Conservation (phyloP, 2,888 invertebrate genomes). For the Deroplatys truncata region DNA sequence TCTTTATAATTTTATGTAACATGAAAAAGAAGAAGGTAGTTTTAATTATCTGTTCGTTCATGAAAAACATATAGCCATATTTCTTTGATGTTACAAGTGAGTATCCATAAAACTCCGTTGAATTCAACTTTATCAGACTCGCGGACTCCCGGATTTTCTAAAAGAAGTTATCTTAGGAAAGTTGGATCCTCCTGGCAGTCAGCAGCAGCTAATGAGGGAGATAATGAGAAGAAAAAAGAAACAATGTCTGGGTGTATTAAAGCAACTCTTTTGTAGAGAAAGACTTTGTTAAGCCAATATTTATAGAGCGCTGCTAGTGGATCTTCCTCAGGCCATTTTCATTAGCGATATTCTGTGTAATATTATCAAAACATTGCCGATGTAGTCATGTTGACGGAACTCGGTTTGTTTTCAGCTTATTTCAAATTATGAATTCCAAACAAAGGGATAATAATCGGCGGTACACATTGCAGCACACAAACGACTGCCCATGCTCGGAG, state of each 20-base stretch:
- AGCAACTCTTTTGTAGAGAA: background rate
- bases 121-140: too few relatives aligned
- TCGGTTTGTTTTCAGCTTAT: background rate
- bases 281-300: background rate
- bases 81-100: too few relatives aligned
- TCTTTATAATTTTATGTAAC: too few relatives aligned
- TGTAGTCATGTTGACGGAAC: background rate
- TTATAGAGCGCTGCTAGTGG: background rate
- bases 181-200: background rate
- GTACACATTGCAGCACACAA: too few relatives aligned
- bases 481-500: too few relatives aligned
- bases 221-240: background rate
- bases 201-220: background rate
- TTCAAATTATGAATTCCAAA: background rate
- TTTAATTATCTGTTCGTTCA: too few relatives aligned
- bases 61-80: too few relatives aligned
- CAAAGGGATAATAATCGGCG: background rate
- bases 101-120: too few relatives aligned
- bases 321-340: background rate
- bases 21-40: too few relatives aligned
- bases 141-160: background rate
- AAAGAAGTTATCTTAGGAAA: background rate
- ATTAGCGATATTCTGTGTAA: background rate
- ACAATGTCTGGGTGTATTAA: background rate
- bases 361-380: background rate